Evolutionary conservation across 2,797 vertebrate genomes (phyloP), one percentile per base, ranked within the genome.

Genomic region (Chromis chromis): DNA sequence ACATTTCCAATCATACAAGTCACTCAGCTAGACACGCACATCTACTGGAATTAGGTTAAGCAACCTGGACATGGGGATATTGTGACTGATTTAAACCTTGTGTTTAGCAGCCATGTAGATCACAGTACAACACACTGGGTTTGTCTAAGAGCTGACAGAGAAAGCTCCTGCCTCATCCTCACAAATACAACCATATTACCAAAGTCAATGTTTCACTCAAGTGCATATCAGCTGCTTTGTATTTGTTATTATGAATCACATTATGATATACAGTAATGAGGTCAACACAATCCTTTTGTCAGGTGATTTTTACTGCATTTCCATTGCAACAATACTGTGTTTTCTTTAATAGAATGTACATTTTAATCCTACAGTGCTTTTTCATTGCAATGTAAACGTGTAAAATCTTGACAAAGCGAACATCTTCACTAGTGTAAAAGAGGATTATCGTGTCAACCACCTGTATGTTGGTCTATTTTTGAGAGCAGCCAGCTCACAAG

Each of bases 401-500:
- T 6, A 40, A 22, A 1, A 33, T 22, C 2, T 24, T 13, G 58
- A 56, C 8, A 21, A 59, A 16, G 11, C 16, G 22, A 12, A 42
- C 14, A 9, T 60, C n/a, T 11, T 54, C 16, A 8, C 31, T 14
- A 16, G 31, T 27, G 19, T 27, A 39, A 28, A 44, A 21, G 10
- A 36, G 22, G 49, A 55, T 13, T 40, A 22, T 31, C 46, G 31
- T 65, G 48, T 58, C 33, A 59, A 33, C 24, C 2, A 56, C n/a
- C 25, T 63, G 52, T 57, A 3, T 24, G 33, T 28, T 33, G 25
- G 10, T 39, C n/a, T 22, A 9, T 27, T 63, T 66, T n/a, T 50
- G 33, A 50, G 42, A 61, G 64, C 39, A 65, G 63, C 60, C 52
- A 36, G 25, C 21, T 65, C 10, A 55, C 24, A 54, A 57, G 53